Base-by-base conservation (phyloP, 2,797 vertebrate species). In the Cyprinella venusta region DNA sequence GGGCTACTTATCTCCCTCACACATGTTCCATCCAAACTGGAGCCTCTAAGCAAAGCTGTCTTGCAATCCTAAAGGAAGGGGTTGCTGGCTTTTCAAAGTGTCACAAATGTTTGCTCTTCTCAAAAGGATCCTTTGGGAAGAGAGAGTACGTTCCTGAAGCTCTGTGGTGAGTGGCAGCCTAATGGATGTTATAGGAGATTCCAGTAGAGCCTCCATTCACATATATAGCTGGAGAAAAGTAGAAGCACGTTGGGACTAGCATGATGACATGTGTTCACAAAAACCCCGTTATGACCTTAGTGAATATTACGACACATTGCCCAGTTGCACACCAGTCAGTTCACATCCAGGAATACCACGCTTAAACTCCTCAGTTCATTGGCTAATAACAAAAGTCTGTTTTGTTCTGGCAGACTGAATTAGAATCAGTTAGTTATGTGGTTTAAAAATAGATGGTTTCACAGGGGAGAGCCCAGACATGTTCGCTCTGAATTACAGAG, bases 1-100 rank as follows among this genome's bases (percentile, higher is more conserved):
- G 78, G 78, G 64, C 72, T 69, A 69, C 65, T 85, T 80, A 80
- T 80, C 78, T 85, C 26, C 54, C 64, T 81, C 79, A 81, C 81
- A 83, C 69, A 83, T 63, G 67, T 85, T 81, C 76, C 56, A 75
- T 76, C 42, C 78, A 76, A 54, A 76, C 65, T 48, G 52, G 40
- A 1, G 9, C 75, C 67, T 83, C 67, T 78, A 30, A 78, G 82
- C 75, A 70, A 63, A 83, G 56, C 82, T 70, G 82, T 77, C 74
- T 71, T 82, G 48, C 63, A 76, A 76, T 76, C 81, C 72, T 76
- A 56, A 76, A 76, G 72, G 81, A 76, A 59, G 72, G 81, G 72
- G 56, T 76, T 68, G 63, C 63, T 76, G 64, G 50, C 81, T 69
- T 82, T 82, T 82, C 64, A 82, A 54, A 82, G 80, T 76, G 64